Conservation (phyloP, 2,888 invertebrate species). For the Perizoma flavofasciatum region DNA sequence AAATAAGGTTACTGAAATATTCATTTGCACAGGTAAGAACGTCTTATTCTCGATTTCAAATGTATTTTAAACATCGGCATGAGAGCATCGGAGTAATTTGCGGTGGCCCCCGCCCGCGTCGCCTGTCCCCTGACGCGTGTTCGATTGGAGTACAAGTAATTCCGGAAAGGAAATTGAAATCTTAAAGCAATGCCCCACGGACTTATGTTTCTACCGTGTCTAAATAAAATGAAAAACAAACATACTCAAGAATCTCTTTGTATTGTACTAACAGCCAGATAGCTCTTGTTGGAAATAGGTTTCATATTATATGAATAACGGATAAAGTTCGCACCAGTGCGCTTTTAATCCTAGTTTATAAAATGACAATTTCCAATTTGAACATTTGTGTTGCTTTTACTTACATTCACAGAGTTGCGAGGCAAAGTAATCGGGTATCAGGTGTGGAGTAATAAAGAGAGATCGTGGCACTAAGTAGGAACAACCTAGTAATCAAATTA, state of each 20-base stretch:
- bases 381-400: constrained; percentile 41
- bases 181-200: constrained; percentile 81
- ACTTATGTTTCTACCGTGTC: constrained; percentile 68
- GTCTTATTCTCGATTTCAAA: constrained; percentile 65
- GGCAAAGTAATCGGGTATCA: constrained; percentile 61
- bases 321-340: constrained; percentile 22
- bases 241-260: constrained; percentile 40
- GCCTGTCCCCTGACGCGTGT: constrained; percentile 76
- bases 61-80: constrained; percentile 80
- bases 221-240: constrained; percentile 74
- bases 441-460: constrained; percentile 75
- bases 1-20: constrained; percentile 65
- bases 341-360: constrained; percentile 54
- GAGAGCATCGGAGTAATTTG: constrained; percentile 77
- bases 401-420: constrained; percentile 60
- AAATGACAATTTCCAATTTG: constrained; percentile 45
- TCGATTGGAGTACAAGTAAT: constrained; percentile 83
- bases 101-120: constrained; percentile 57
- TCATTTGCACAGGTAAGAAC: constrained; percentile 50
- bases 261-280: constrained; percentile 32
- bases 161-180: constrained; percentile 84
- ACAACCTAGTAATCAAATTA: too few relatives aligned
- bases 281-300: constrained; percentile 26
- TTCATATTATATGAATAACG: constrained; percentile 22
- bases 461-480: constrained; percentile 23